Conservation (phyloP, 2,113 vertebrate species). For the Sterrhoptilus dennistouni region DNA sequence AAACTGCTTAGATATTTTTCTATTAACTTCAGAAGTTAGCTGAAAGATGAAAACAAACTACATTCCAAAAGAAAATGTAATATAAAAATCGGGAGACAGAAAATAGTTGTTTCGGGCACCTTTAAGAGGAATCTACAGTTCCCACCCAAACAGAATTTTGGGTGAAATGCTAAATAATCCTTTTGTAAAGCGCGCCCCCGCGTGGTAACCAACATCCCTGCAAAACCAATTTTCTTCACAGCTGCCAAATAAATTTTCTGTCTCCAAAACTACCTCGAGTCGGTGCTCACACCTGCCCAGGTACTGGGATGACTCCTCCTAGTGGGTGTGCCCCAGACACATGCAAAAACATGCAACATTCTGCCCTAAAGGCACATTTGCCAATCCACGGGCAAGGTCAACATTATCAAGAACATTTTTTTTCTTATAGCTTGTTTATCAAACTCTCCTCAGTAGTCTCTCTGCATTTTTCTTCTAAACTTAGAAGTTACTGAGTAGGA, state of each 20-base stretch:
- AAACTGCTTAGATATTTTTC: not conserved
- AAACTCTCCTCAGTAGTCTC: not conserved
- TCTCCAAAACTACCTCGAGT: not conserved
- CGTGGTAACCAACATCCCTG: not conserved
- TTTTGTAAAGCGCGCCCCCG: slow-evolving; percentile 28
- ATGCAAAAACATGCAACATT: not conserved
- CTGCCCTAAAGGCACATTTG: not conserved
- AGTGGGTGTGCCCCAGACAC: not conserved
- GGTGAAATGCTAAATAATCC: not conserved
- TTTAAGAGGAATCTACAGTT: not conserved
- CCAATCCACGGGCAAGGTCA: not conserved
- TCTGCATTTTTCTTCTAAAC: not conserved
- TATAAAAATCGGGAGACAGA: not conserved
- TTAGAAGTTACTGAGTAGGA: not conserved
- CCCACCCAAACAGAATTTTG: not conserved
- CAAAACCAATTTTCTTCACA: not conserved
- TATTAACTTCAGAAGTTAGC: not conserved
- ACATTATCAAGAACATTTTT: not conserved
- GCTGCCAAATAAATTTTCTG: not conserved
- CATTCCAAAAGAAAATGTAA: not conserved
- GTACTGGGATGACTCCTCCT: not conserved
- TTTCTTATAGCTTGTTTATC: not conserved
- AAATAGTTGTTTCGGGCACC: not conserved
- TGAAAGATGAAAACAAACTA: not conserved
- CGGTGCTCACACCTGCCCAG: not conserved